Conservation (phyloP, 2,113 vertebrate species). For the Lathamus discolor region DNA sequence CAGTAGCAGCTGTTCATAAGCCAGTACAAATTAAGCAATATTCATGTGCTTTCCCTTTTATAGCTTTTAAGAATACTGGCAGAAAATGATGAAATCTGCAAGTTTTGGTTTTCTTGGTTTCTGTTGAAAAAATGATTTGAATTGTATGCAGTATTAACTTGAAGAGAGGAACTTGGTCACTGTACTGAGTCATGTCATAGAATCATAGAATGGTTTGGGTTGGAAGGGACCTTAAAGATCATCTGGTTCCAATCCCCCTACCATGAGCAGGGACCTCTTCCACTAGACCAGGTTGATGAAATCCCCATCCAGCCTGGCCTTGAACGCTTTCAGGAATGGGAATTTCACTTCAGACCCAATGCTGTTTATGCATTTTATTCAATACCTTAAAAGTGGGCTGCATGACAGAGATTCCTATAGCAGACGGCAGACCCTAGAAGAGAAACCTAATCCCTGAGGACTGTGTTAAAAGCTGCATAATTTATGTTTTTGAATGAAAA, state of each 20-base stretch:
- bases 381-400: background rate
- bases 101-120: background rate
- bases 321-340: background rate
- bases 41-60: background rate
- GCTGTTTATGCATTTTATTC: background rate
- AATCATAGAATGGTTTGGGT: background rate
- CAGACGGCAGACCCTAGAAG: background rate
- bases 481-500: background rate
- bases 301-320: background rate
- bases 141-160: background rate
- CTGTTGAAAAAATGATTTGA: background rate
- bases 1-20: background rate
- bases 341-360: background rate
- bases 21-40: background rate
- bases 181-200: background rate
- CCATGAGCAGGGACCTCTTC: background rate
- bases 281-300: background rate
- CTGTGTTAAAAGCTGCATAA: background rate
- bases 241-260: background rate
- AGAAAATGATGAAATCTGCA: background rate
- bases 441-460: background rate
- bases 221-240: background rate
- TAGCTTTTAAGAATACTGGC: slow-evolving; percentile 13
- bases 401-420: background rate
- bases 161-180: background rate